A percentile compares a stretch with the other conserved stretches of the same genome.
Conservation (phyloP, 1,140 invertebrate species). For the Tyrophagus putrescentiae region DNA sequence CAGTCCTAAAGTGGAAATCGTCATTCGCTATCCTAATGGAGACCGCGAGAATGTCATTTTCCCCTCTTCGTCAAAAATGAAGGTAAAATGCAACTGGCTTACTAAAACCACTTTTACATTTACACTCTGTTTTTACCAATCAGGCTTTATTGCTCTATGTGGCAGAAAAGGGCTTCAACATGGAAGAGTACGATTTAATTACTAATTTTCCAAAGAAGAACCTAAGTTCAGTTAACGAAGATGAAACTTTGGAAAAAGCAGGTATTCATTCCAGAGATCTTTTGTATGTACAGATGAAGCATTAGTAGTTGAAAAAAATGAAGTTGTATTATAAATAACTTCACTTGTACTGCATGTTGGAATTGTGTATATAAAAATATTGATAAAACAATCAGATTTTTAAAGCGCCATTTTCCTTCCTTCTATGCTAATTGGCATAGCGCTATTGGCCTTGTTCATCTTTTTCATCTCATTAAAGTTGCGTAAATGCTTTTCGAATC, state of each 20-base stretch:
- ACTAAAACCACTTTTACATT: slow-evolving; percentile 1
- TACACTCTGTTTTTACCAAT: slow-evolving; percentile 23
- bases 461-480: slow-evolving; percentile 72
- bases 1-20: slow-evolving; percentile 33
- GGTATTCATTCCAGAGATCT: slow-evolving; percentile 38
- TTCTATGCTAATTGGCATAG: slow-evolving; percentile 85
- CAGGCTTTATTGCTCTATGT: slow-evolving; percentile 36
- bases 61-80: slow-evolving; percentile 35
- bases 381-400: background rate
- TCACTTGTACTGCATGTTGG: background rate
- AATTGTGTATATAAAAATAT: background rate
- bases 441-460: slow-evolving; percentile 54
- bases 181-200: slow-evolving; percentile 37
- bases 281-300: slow-evolving; percentile 36
- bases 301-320: no score
- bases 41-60: slow-evolving; percentile 33
- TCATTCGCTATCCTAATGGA: slow-evolving; percentile 37
- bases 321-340: slow-evolving; percentile 2
- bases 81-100: slow-evolving; percentile 28
- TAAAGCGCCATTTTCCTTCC: slow-evolving; percentile 82
- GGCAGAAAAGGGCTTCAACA: slow-evolving; percentile 33
- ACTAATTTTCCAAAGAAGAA: slow-evolving; percentile 38
- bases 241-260: slow-evolving; percentile 33
- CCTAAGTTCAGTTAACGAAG: slow-evolving; percentile 31
- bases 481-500: slow-evolving; percentile 81